Evolutionary conservation across 64 coral and sea anemone species (phyloP).

Genomic region (Orbicella faveolata): DNA sequence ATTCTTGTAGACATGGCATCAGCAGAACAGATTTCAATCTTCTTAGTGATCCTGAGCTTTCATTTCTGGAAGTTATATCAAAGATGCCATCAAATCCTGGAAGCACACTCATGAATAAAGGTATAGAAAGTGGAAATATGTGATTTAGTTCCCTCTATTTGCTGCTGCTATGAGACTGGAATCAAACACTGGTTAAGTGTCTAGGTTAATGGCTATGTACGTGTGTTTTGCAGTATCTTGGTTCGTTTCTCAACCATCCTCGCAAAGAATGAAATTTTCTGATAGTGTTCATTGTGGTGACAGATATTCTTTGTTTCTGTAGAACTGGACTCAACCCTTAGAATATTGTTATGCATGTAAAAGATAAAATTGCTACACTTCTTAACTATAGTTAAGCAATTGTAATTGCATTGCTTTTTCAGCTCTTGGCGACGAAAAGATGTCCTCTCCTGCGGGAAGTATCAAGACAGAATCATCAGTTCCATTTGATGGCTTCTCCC

Average conservation of each 20-base stretch:
- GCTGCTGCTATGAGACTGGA: not conserved
- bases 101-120: not conserved
- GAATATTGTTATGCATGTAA: too few species aligned
- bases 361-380: too few species aligned
- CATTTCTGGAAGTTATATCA: slow-evolving; percentile 73
- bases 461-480: slow-evolving; percentile 24
- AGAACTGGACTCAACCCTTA: too few species aligned
- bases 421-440: slow-evolving; percentile 12
- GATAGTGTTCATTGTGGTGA: too few species aligned
- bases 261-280: too few species aligned
- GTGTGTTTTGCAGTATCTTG: too few species aligned
- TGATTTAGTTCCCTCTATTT: not conserved
- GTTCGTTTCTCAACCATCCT: too few species aligned
- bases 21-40: slow-evolving; percentile 87
- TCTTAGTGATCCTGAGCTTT: slow-evolving; percentile 76
- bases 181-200: too few species aligned
- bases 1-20: slow-evolving; percentile 68
- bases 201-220: too few species aligned
- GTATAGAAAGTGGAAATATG: not conserved
- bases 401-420: not conserved
- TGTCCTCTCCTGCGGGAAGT: not conserved
- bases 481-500: slow-evolving; percentile 8
- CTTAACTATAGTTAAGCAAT: not conserved
- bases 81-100: slow-evolving; percentile 41
- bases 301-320: too few species aligned